Conservation (phyloP, 2,797 vertebrate genomes). For the Artibeus jamaicensis region DNA sequence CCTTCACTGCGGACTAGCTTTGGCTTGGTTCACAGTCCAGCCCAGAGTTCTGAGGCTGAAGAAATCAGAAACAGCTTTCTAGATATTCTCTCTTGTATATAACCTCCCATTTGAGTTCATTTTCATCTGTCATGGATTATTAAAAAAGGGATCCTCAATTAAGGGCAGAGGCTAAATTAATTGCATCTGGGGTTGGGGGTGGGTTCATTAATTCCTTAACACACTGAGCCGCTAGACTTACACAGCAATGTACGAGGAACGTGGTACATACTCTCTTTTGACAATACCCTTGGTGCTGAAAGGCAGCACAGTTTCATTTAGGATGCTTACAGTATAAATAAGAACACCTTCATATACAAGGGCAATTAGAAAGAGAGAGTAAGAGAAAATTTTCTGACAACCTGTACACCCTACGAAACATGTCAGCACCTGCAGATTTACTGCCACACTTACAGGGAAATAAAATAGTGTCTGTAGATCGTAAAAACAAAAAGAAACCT, state of each 20-base stretch:
- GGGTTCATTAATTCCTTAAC: conserved; percentile 5
- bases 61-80: conserved; percentile 23
- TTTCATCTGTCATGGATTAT: conserved; percentile 26
- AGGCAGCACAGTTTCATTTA: conserved; percentile 17
- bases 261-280: neutral
- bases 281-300: conserved; percentile 46
- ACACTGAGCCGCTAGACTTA: neutral
- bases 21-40: neutral
- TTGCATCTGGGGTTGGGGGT: neutral
- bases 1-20: neutral
- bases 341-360: neutral
- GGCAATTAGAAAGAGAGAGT: neutral
- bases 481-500: neutral
- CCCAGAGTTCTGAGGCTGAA: neutral
- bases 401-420: neutral
- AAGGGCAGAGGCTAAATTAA: conserved; percentile 28
- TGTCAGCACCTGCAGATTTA: neutral
- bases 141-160: conserved; percentile 14
- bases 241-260: neutral
- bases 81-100: neutral
- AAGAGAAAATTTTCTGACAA: neutral
- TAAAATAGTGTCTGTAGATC: neutral
- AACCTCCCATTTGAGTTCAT: conserved; percentile 27
- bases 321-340: neutral
- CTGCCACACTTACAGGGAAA: neutral